These are phyloP conservation scores for Nomada fucata DNA, from an alignment of 2,888 invertebrate species.

Conservation along the genomic window DNA sequence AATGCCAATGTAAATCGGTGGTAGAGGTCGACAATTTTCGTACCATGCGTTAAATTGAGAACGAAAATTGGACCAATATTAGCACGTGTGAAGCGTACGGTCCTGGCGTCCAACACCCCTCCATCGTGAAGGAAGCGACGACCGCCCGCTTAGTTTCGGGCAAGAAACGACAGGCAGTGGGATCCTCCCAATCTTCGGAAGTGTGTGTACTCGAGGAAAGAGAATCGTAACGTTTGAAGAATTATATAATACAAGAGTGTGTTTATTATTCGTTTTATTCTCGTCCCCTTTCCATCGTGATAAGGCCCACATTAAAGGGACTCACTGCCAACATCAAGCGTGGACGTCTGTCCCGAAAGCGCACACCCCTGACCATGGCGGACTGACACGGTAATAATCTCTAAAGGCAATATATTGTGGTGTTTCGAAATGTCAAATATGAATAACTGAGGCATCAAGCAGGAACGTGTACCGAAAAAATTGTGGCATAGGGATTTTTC, in stretches of 20 bases:
- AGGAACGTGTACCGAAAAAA: conserved; percentile 30
- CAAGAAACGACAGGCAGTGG: conserved; percentile 77
- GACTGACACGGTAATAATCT: conserved; percentile 58
- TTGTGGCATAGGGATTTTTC: conserved; percentile 49
- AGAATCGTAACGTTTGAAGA: conserved; percentile 49
- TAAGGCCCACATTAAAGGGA: conserved; percentile 69
- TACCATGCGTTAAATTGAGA: not conserved
- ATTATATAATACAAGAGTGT: conserved; percentile 68
- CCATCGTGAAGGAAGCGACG: conserved; percentile 75
- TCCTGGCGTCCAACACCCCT: conserved; percentile 76
- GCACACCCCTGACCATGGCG: conserved; percentile 71
- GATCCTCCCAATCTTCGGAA: conserved; percentile 66
- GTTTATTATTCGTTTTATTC: conserved; percentile 24
- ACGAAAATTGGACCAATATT: conserved; percentile 19
- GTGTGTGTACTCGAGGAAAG: conserved; percentile 45
- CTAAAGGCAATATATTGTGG: conserved; percentile 27
- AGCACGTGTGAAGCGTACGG: conserved; percentile 64
- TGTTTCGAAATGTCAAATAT: conserved; percentile 29
- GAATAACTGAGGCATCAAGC: conserved; percentile 31
- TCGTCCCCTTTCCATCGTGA: conserved; percentile 32
- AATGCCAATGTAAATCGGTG: not conserved
- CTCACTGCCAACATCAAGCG: conserved; percentile 61
- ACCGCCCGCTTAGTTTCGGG: conserved; percentile 78
- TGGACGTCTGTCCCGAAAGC: conserved; percentile 54
- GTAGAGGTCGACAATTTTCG: not conserved